Percentiles rank a stretch among this genome's conserved stretches.
Evolutionary conservation across 2,113 vertebrate species (phyloP).

Genomic region (Epinephelus cyanopodus): DNA sequence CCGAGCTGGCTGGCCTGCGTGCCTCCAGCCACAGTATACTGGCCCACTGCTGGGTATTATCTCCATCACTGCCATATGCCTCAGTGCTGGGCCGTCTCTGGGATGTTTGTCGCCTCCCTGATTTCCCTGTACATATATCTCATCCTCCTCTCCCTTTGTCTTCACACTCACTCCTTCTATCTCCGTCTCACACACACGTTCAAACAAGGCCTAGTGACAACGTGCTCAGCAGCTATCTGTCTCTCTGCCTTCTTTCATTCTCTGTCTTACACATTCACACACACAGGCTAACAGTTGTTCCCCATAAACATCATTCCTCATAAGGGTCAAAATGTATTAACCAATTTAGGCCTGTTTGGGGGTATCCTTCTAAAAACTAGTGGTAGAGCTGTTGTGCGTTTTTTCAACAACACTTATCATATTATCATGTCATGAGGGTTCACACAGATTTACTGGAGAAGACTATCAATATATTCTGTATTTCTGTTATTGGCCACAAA

Average conservation of each 20-base stretch:
- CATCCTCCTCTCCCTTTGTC: constrained; percentile 3
- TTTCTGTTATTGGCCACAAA: neutral
- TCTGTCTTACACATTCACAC: constrained; percentile 11
- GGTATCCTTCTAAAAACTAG: neutral
- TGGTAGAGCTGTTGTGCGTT: neutral
- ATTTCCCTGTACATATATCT: constrained; percentile 9
- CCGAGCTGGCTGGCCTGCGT: constrained; percentile 14
- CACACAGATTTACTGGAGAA: neutral
- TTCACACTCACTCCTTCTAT: constrained; percentile 12
- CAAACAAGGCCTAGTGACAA: constrained; percentile 14
- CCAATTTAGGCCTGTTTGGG: neutral
- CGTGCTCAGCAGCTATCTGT: constrained; percentile 14
- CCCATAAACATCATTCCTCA: constrained; percentile 11
- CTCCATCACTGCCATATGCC: constrained; percentile 55
- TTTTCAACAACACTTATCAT: neutral
- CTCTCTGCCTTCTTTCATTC: constrained; percentile 20
- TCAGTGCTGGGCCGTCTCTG: constrained; percentile 24
- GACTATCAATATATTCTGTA: neutral
- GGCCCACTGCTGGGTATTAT: constrained; percentile 48
- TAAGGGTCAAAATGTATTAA: constrained; percentile 9
- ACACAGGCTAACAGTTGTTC: neutral
- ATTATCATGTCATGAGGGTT: neutral
- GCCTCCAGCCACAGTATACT: constrained; percentile 39
- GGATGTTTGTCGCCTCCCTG: constrained; percentile 22
- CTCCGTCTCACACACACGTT: constrained; percentile 13